phyloP scores from a whole-genome alignment of 2,113 vertebrate species.

The Falcunculus frontatus region DNA sequence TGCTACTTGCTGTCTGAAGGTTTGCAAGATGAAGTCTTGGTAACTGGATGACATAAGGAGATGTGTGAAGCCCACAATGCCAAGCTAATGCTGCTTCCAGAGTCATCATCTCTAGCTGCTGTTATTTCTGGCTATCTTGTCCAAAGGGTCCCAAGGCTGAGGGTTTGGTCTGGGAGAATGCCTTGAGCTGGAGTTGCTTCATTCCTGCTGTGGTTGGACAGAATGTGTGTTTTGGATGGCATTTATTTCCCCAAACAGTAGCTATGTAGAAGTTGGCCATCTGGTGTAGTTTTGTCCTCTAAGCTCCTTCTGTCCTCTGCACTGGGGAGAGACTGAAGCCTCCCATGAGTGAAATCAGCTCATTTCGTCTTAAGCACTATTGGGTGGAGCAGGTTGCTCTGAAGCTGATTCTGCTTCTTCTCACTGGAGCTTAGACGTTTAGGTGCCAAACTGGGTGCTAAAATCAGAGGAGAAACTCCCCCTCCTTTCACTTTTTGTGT shows the following conservation, averaged over 20 bases:
- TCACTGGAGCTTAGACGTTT: neutral
- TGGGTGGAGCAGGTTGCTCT: neutral
- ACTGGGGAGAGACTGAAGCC: neutral
- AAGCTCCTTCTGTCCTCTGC: neutral
- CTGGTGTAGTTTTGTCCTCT: conserved; percentile 17
- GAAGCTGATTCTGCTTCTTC: neutral
- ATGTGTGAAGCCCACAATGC: rapidly evolving
- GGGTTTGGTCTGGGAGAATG: neutral
- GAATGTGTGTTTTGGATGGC: neutral
- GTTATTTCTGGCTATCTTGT: neutral
- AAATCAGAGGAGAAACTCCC: neutral
- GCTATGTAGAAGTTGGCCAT: conserved; percentile 13
- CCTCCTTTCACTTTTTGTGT: neutral
- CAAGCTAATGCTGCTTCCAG: neutral
- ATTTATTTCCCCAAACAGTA: neutral
- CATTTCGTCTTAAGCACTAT: neutral
- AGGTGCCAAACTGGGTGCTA: neutral
- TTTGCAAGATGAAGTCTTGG: neutral
- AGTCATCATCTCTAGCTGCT: neutral
- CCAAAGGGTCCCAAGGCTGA: neutral
- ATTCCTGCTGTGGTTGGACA: neutral
- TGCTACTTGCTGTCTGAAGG: neutral
- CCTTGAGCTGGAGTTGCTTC: neutral
- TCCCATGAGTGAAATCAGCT: neutral
- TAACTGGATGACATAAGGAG: neutral